phyloP scores from a whole-genome alignment of 23 tunicate species.

The Ascidia mentula region DNA sequence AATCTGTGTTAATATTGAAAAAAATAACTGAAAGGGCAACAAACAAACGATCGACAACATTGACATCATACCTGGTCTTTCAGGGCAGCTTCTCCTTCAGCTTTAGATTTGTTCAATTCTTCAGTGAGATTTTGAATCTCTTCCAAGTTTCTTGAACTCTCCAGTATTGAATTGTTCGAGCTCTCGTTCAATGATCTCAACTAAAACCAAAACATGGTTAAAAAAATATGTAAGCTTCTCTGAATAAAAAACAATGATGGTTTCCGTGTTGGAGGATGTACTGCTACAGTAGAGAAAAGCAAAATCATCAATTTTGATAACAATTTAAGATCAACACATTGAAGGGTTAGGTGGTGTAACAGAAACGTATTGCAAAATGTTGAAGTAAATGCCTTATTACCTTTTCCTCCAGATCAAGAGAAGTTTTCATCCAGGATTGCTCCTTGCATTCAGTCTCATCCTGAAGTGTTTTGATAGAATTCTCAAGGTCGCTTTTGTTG shows the following conservation, averaged over 20 bases:
- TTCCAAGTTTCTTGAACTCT: slow-evolving; percentile 12
- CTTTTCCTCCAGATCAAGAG: slow-evolving; percentile 41
- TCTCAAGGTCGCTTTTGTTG: slow-evolving; percentile 18
- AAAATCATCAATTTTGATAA: no score
- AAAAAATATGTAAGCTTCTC: no score
- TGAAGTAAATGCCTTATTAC: no score
- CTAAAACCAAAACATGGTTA: not conserved
- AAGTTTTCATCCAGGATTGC: slow-evolving; percentile 58
- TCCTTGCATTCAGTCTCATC: slow-evolving; percentile 30
- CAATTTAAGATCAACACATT: no score
- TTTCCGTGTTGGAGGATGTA: no score
- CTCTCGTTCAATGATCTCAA: slow-evolving; percentile 22
- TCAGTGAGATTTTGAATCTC: slow-evolving; percentile 19
- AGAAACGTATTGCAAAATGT: no score
- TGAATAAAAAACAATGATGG: no score
- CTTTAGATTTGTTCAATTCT: slow-evolving; percentile 38
- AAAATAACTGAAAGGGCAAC: not conserved
- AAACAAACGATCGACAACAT: not conserved
- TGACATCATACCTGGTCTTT: slow-evolving; percentile 29
- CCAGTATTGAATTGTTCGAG: slow-evolving; percentile 10
- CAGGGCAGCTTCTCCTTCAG: slow-evolving; percentile 27
- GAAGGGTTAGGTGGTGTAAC: no score
- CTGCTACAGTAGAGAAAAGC: no score
- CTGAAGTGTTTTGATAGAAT: not conserved
- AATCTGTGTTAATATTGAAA: not conserved